Base-by-base conservation (phyloP, 2,888 invertebrate species). In the Troides oblongomaculatus region DNA sequence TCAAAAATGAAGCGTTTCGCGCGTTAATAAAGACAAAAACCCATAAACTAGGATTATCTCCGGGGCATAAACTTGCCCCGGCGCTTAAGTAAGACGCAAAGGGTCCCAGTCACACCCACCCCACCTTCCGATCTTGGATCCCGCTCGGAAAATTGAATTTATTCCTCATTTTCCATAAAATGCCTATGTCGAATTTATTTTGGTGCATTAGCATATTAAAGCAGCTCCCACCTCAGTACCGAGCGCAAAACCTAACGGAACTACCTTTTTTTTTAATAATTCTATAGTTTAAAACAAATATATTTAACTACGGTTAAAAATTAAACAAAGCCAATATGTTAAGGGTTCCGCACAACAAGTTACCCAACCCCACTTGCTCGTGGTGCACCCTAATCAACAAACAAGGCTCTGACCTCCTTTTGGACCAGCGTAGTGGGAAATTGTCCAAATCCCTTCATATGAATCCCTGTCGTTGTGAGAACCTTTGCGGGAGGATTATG, bases 141-240 rank as follows among this genome's bases (percentile, higher is more conserved):
- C 69, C 69, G 59, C 73, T 68, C 62, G 71, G 77, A 76, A 86
- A 90, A 90, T 90, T 88, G 84, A 89, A 90, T 89, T 89, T 87
- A 85, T 87, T 83, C 86, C 86, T 85, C 88, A 85, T 88, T 86
- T 83, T 81, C 85, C 84, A 86, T 86, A 86, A 88, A 88, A 88
- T 84, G 86, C 86, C 88, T 86, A 87, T 89, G 84, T 83, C 82
- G 84, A 89, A 89, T 90, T 88, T 89, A 90, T 89, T 90, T 89
- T 86, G 82, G 80, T 78, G 84, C 86, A 90, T 90, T 90, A 90
- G 89, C 90, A 90, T 90, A 90, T 90, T 90, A 90, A 89, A 88
- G 84, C 83, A 81, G 77, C 76, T 81, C 81, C 82, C 83, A 86
- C 86, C 81, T 81, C 72, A 68, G 84, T 86, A 89, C 67, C 63